Percentiles rank a stretch among this genome's conserved stretches.
These are phyloP conservation scores for Crematogaster levior DNA, from an alignment of 2,888 invertebrate genomes.

Conservation along the genomic window DNA sequence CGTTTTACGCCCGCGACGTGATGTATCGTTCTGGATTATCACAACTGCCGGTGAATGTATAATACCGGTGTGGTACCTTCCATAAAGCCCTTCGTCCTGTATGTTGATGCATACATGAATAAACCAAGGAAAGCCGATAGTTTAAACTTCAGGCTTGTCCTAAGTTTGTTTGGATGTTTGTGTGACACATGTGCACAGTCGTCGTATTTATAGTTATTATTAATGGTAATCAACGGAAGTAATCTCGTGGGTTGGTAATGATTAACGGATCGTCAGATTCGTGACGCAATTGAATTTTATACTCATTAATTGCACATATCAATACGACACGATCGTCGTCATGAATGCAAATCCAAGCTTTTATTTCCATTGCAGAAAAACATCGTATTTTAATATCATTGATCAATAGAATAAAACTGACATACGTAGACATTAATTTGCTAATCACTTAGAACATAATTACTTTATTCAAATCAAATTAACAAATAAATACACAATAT, in stretches of 20 bases:
- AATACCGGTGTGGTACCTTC: slow-evolving; percentile 22
- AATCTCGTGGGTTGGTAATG: slow-evolving; percentile 14
- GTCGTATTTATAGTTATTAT: slow-evolving; percentile 11
- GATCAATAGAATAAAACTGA: background rate
- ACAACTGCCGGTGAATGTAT: slow-evolving; percentile 31
- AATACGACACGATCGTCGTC: background rate
- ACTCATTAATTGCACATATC: slow-evolving; percentile 1
- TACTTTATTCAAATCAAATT: background rate
- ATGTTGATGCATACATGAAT: slow-evolving; percentile 35
- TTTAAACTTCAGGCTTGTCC: slow-evolving; percentile 7
- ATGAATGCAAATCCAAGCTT: background rate
- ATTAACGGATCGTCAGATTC: slow-evolving; percentile 27
- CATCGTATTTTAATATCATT: background rate
- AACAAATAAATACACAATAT: background rate
- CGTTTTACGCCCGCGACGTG: slow-evolving; percentile 35
- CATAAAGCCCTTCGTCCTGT: slow-evolving; percentile 31
- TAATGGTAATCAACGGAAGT: slow-evolving; percentile 33
- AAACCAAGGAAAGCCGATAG: slow-evolving; percentile 17
- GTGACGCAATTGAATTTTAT: slow-evolving; percentile 22
- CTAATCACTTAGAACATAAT: background rate
- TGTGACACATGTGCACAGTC: background rate
- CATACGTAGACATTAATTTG: background rate
- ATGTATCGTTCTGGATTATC: slow-evolving; percentile 49
- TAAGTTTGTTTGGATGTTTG: background rate
- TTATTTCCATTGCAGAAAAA: slow-evolving; percentile 21